Conservation (phyloP, 2,797 vertebrate genomes). For the Darevskia nairensis region DNA sequence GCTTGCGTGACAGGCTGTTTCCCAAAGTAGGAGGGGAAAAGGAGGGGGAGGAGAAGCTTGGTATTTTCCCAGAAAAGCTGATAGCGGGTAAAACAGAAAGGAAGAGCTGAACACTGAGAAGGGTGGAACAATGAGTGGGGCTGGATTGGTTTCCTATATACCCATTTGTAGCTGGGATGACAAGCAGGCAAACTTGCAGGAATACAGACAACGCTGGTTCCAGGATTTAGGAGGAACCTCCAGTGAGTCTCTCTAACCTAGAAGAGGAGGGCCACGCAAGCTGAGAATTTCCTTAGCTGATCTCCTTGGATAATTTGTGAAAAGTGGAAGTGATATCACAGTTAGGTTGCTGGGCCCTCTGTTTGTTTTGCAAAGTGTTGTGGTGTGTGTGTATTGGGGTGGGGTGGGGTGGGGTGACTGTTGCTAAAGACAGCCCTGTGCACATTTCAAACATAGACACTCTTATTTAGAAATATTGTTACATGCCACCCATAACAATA, state of each 20-base stretch:
- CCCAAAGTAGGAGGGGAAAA: not conserved
- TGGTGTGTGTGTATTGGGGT: not conserved
- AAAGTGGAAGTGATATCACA: not conserved
- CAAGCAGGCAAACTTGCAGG: not conserved
- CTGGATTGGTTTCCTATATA: not conserved
- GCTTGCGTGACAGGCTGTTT: not conserved
- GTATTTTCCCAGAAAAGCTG: not conserved
- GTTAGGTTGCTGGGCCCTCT: not conserved
- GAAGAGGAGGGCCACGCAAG: not conserved
- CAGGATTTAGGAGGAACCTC: not conserved
- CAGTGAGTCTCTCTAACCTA: not conserved
- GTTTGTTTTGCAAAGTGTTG: too few species aligned
- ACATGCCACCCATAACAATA: not conserved
- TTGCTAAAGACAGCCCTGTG: not conserved
- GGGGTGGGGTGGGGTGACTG: not conserved
- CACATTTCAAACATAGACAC: constrained; percentile 20
- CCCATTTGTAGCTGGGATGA: not conserved
- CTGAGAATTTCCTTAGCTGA: not conserved
- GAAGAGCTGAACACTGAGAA: not conserved
- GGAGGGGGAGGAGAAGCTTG: not conserved
- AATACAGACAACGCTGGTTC: not conserved
- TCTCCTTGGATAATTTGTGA: not conserved
- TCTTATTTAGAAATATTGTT: not conserved
- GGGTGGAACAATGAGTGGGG: not conserved
- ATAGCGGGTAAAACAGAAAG: not conserved